Conservation (phyloP, 2,113 vertebrate genomes). For the Riparia riparia region DNA sequence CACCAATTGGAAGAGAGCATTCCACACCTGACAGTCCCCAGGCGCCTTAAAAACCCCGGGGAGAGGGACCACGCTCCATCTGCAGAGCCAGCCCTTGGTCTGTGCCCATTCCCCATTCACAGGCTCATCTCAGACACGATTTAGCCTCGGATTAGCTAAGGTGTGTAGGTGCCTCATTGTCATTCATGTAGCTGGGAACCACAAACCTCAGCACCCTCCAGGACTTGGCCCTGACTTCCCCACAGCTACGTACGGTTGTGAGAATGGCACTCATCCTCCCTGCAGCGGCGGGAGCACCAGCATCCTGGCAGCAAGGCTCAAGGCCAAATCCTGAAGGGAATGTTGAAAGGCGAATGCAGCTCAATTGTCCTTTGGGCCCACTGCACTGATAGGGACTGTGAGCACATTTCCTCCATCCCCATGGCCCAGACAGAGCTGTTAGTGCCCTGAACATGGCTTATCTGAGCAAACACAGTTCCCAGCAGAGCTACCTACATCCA, state of each 20-base stretch:
- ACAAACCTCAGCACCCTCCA: background rate
- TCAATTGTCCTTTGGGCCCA: background rate
- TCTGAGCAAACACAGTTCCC: background rate
- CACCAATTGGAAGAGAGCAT: background rate
- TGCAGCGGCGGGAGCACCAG: background rate
- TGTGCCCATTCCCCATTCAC: background rate
- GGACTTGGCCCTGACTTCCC: background rate
- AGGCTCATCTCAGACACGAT: background rate
- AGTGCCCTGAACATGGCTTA: background rate
- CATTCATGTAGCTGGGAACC: background rate
- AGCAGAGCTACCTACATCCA: background rate
- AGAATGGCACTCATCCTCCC: background rate
- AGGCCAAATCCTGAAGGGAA: background rate
- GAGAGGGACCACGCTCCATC: fast-evolving
- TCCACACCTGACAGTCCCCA: fast-evolving
- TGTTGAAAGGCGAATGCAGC: background rate
- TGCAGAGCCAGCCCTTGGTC: background rate
- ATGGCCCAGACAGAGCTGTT: background rate
- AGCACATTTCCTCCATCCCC: background rate
- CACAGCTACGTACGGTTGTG: fast-evolving
- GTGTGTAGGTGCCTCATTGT: background rate
- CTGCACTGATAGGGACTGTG: fast-evolving
- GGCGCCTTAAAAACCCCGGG: background rate
- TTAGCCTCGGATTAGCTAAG: background rate
- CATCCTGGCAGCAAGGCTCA: fast-evolving